Base-by-base conservation (phyloP, 2,888 invertebrate genomes). In the Pyrrhosoma nymphula region DNA sequence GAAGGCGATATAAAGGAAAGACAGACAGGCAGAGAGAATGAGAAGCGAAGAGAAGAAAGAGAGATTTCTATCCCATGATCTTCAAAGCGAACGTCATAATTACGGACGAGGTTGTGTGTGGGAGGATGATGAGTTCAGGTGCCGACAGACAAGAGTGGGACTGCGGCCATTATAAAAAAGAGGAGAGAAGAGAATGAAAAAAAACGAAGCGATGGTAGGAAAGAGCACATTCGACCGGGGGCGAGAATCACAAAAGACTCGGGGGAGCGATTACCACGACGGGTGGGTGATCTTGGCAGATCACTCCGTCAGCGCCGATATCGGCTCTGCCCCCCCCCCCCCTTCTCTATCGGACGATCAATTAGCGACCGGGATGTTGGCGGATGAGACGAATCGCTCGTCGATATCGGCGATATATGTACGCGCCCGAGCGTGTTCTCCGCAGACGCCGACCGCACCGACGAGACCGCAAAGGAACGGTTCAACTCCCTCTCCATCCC, bases 51-150 rank as follows among this genome's bases (percentile, higher is more conserved):
- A 47, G 47, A 47, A 8, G 47, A 47, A 47, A 69, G 82, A 35
- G 35, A 30, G 30, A 8, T 35, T 82, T 35, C 35, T 14, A 14
- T 82, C 26, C 82, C 82, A 4, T 35, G 82, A 16, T 35, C 16
- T 26, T 26, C 82, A 82, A 35, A 82, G 82, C 12, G 82, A 82
- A 82, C 82, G 82, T 35, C 82, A 82, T 82, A 82, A 82, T 82
- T 35, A 35, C 35, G 35, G 14, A 35, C 35, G 35, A 18, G 35
- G 35, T 3, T 14, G 35, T 0, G 18, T 35, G 60, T 60, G 35
- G 75, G 30, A 2, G 30, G 75, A 8, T 14, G 35, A 14, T 16
- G 82, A 30, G 82, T 82, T 82, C 18, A 30, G 82, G 82, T 82
- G 82, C 35, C 30, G 82, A 35, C 82, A 47, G 47, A 47, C 47